These are phyloP conservation scores for Microcebus jonahi DNA, from an alignment of 2,113 vertebrate genomes.

Conservation along the genomic window DNA sequence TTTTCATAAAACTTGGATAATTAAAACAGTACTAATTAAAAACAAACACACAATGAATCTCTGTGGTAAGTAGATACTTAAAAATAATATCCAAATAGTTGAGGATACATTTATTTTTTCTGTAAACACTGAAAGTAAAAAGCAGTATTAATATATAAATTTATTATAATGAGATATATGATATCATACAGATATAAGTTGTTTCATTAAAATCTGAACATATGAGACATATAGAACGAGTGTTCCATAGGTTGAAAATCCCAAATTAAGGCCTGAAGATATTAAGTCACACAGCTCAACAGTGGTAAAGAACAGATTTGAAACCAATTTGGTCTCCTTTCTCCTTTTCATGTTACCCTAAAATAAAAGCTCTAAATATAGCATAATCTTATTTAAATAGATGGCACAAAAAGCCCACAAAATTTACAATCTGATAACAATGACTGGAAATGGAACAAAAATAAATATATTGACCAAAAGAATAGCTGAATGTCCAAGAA, in stretches of 20 bases:
- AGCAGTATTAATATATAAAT: not conserved
- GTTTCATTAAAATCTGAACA: not conserved
- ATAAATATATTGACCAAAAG: not conserved
- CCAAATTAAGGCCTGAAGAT: not conserved
- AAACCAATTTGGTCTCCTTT: not conserved
- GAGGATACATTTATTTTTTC: not conserved
- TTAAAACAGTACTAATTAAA: not conserved
- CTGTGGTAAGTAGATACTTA: not conserved
- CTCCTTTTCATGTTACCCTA: not conserved
- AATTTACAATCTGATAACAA: not conserved
- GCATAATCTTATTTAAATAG: not conserved
- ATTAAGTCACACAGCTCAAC: not conserved
- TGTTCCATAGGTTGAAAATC: not conserved
- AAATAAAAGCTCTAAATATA: not conserved
- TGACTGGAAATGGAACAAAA: not conserved
- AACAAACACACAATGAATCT: not conserved
- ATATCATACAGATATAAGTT: not conserved
- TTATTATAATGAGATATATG: not conserved
- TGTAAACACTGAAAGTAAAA: not conserved
- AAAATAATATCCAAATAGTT: not conserved
- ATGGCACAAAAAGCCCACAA: not conserved
- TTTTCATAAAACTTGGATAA: not conserved
- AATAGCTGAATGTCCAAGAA: not conserved
- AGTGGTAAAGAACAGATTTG: not conserved
- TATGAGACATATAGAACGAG: not conserved